Evolutionary conservation across 2,888 invertebrate species (phyloP).

Genomic region (Oxystoma pomonae): DNA sequence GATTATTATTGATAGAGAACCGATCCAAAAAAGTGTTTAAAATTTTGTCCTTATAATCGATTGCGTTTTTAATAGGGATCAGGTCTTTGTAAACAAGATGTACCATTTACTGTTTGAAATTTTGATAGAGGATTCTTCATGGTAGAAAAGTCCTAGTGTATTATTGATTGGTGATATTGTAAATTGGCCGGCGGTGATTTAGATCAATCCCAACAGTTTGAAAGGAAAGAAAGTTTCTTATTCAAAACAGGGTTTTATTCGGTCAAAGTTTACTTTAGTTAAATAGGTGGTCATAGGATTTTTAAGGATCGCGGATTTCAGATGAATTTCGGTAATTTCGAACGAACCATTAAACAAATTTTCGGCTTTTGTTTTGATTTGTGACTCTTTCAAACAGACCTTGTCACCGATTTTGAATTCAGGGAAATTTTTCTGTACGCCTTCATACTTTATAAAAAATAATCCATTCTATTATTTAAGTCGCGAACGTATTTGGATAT

Average conservation of each 20-base stretch:
- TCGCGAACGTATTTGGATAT: slow-evolving; percentile 16
- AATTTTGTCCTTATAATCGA: slow-evolving; percentile 3
- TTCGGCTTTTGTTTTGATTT: slow-evolving; percentile 19
- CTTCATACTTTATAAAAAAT: slow-evolving; percentile 10
- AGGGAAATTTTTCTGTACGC: slow-evolving; percentile 9
- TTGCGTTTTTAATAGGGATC: slow-evolving; percentile 2
- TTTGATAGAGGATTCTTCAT: slow-evolving; percentile 13
- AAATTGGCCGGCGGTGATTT: not conserved
- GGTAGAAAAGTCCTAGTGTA: slow-evolving; percentile 15
- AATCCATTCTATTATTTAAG: slow-evolving; percentile 16
- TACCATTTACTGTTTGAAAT: slow-evolving; percentile 18
- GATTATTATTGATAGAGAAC: not conserved
- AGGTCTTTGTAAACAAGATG: slow-evolving; percentile 17
- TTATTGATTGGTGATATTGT: slow-evolving; percentile 11
- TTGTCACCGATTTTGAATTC: slow-evolving; percentile 19
- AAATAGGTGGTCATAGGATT: not conserved
- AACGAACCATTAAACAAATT: slow-evolving; percentile 20
- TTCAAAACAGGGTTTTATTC: slow-evolving; percentile 12
- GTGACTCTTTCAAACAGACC: slow-evolving; percentile 19
- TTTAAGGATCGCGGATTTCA: not conserved
- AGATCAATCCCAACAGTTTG: slow-evolving; percentile 3
- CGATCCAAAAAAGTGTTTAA: not conserved
- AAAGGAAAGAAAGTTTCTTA: slow-evolving; percentile 4
- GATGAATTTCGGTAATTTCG: slow-evolving; percentile 6
- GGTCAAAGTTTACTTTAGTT: slow-evolving; percentile 11